phyloP scores from a whole-genome alignment of 2,797 vertebrate genomes.

The Hipposideros larvatus region DNA sequence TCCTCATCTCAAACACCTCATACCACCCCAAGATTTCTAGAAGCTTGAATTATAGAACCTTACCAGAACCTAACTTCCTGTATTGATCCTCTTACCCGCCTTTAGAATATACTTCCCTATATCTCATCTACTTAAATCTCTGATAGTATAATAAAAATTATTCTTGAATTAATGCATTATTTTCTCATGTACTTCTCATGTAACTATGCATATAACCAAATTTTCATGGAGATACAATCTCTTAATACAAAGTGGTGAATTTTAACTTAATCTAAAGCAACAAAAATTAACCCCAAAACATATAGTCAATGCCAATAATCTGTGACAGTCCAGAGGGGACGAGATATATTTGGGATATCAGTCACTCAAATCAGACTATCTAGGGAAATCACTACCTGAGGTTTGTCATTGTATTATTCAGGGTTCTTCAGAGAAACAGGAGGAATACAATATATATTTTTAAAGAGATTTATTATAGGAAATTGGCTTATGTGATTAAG shows the following conservation, averaged over 20 bases:
- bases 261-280: neutral
- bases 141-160: neutral
- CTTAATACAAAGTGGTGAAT: neutral
- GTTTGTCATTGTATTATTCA: neutral
- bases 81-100: neutral
- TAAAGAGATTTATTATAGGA: neutral
- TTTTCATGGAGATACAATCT: neutral
- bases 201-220: neutral
- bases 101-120: neutral
- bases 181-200: neutral
- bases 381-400: neutral
- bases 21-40: neutral
- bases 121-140: neutral
- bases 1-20: conserved; percentile 15
- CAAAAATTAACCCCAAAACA: neutral
- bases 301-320: neutral
- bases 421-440: neutral
- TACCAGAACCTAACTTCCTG: neutral
- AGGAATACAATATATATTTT: neutral
- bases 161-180: conserved; percentile 26
- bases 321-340: neutral
- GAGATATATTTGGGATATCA: neutral
- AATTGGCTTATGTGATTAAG: neutral
- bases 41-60: neutral
- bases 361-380: neutral